Conservation (phyloP, 2,113 vertebrate genomes). For the Verasper variegatus region DNA sequence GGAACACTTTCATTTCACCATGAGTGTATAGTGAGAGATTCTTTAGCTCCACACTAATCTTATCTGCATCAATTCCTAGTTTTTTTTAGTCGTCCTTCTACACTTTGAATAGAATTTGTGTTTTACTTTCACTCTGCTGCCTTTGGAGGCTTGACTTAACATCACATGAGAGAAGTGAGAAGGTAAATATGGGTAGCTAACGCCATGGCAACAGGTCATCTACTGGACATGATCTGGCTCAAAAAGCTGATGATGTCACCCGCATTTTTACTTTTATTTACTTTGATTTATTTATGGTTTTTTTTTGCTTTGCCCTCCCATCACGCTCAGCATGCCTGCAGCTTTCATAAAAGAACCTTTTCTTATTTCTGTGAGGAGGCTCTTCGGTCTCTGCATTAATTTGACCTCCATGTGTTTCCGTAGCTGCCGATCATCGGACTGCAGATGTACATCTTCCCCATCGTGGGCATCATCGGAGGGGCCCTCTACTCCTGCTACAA, state of each 20-base stretch:
- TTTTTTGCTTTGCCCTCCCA: constrained; percentile 70
- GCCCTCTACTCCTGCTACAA: constrained; percentile 90
- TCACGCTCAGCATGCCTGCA: constrained; percentile 72
- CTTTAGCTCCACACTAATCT: constrained; percentile 21
- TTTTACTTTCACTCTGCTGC: constrained; percentile 82
- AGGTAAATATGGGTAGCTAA: constrained; percentile 80
- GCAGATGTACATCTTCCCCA: constrained; percentile 86
- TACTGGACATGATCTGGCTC: constrained; percentile 72
- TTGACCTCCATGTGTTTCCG: constrained; percentile 34
- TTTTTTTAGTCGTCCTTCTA: constrained; percentile 53
- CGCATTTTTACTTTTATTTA: constrained; percentile 43
- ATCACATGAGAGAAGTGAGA: constrained; percentile 75
- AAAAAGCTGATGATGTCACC: constrained; percentile 73
- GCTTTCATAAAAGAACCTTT: constrained; percentile 49
- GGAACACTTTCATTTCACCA: constrained; percentile 61
- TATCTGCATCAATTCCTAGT: constrained; percentile 28
- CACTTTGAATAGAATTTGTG: constrained; percentile 77
- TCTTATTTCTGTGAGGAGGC: neutral
- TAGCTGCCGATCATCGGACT: constrained; percentile 87
- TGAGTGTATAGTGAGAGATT: constrained; percentile 22
- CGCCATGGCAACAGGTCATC: constrained; percentile 74
- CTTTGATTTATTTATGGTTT: constrained; percentile 1
- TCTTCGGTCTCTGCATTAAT: constrained; percentile 8
- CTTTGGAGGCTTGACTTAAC: constrained; percentile 80
- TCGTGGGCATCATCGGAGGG: constrained; percentile 90